phyloP scores from a whole-genome alignment of 2,888 invertebrate genomes.

The Eilema sororculum region DNA sequence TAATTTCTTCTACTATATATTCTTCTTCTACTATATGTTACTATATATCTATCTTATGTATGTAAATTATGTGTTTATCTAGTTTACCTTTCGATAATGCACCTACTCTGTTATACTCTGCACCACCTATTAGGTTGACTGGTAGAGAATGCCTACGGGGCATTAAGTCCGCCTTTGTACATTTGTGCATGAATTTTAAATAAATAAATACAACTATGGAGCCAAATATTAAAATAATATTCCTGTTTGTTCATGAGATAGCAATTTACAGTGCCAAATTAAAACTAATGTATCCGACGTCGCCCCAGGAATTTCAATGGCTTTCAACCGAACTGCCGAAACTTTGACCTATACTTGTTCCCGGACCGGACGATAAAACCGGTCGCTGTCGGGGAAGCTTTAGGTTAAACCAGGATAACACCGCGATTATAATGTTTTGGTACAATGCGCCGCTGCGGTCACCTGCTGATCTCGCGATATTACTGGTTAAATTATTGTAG shows the following conservation, averaged over 20 bases:
- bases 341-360: conserved; percentile 30
- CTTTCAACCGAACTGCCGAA: conserved; percentile 37
- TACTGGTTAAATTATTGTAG: neutral
- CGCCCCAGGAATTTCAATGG: conserved; percentile 33
- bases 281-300: conserved; percentile 20
- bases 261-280: neutral
- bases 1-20: too few relatives aligned
- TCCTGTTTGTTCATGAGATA: neutral
- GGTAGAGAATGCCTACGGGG: too few relatives aligned
- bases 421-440: conserved; percentile 37
- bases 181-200: too few relatives aligned
- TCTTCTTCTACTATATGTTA: too few relatives aligned
- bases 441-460: neutral
- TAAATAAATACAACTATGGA: neutral
- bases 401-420: conserved; percentile 44
- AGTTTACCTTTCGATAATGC: too few relatives aligned
- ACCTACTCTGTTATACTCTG: too few relatives aligned
- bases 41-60: too few relatives aligned
- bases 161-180: too few relatives aligned
- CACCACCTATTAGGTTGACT: too few relatives aligned
- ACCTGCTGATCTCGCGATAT: neutral
- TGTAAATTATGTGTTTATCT: too few relatives aligned
- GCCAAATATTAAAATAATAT: neutral
- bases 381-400: conserved; percentile 51
- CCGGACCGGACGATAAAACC: conserved; percentile 46